A percentile compares a stretch with the other conserved stretches of the same genome.
phyloP scores from a whole-genome alignment of 2,888 invertebrate genomes.

The Lasioglossum leucozonium region DNA sequence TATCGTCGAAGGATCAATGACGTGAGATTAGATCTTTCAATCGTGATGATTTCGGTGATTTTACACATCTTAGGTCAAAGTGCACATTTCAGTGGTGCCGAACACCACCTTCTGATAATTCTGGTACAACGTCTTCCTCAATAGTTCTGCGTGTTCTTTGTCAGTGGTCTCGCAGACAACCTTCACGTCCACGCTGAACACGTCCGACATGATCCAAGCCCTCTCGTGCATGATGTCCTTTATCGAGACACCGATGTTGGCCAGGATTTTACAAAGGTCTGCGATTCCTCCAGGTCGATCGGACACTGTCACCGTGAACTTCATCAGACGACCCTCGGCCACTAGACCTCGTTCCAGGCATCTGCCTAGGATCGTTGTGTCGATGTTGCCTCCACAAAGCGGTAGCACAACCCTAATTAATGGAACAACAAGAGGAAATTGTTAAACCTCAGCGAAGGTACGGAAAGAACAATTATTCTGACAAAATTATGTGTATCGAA shows the following conservation, averaged over 20 bases:
- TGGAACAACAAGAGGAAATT: not conserved
- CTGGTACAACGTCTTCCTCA: conserved; percentile 86
- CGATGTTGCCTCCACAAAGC: conserved; percentile 95
- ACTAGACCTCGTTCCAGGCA: conserved; percentile 95
- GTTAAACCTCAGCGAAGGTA: not conserved
- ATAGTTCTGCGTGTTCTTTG: conserved; percentile 89
- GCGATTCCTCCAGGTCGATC: conserved; percentile 95
- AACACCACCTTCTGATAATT: conserved; percentile 87
- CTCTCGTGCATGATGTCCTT: conserved; percentile 98
- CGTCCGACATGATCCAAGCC: conserved; percentile 96
- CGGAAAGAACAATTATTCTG: not conserved
- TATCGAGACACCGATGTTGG: conserved; percentile 93
- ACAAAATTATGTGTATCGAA: not conserved
- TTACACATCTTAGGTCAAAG: not conserved
- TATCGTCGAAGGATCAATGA: too few relatives aligned
- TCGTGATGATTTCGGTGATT: too few relatives aligned
- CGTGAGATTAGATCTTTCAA: too few relatives aligned
- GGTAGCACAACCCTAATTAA: conserved; percentile 91
- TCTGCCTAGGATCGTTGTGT: conserved; percentile 94
- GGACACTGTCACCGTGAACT: conserved; percentile 92
- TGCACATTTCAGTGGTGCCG: conserved; percentile 50
- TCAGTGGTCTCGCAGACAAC: conserved; percentile 96
- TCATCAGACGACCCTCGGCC: conserved; percentile 91
- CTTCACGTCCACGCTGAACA: conserved; percentile 93
- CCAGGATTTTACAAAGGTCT: conserved; percentile 91